phyloP scores from a whole-genome alignment of 1,140 invertebrate genomes.

The Odontomachus brunneus region DNA sequence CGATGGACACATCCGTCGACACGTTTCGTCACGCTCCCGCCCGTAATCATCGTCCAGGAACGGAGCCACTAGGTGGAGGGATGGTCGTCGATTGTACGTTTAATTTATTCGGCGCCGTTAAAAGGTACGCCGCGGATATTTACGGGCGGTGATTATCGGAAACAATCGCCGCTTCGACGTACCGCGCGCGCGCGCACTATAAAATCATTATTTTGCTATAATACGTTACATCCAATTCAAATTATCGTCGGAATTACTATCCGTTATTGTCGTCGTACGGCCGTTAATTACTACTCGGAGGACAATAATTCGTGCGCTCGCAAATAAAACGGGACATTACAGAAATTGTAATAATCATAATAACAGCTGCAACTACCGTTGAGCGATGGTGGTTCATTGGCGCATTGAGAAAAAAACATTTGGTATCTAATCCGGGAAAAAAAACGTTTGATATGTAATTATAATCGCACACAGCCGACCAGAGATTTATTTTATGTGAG shows the following conservation, averaged over 20 bases:
- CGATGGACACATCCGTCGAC: background rate
- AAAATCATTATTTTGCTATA: conserved; percentile 68
- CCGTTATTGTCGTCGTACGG: conserved; percentile 20
- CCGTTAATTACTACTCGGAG: conserved; percentile 46
- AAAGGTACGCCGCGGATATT: conserved; percentile 65
- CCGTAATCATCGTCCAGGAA: background rate
- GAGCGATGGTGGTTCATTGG: too few relatives aligned
- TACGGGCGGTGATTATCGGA: conserved; percentile 61
- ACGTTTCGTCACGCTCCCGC: background rate
- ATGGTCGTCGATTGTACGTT: conserved; percentile 20
- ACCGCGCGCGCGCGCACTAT: conserved; percentile 30
- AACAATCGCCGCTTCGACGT: conserved; percentile 54
- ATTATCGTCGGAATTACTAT: conserved; percentile 51
- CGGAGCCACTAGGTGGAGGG: too few relatives aligned
- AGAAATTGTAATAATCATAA: conserved; percentile 52
- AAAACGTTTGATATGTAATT: too few relatives aligned
- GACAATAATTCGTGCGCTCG: conserved; percentile 46
- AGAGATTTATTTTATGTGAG: too few relatives aligned
- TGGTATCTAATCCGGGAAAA: too few relatives aligned
- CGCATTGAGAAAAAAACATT: too few relatives aligned
- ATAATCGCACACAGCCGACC: too few relatives aligned
- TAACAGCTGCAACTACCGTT: background rate
- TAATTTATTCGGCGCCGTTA: conserved; percentile 68
- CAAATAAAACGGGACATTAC: conserved; percentile 44
- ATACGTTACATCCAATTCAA: conserved; percentile 50